Evolutionary conservation across 2,888 invertebrate genomes (phyloP).

Genomic region (Acheta domesticus): DNA sequence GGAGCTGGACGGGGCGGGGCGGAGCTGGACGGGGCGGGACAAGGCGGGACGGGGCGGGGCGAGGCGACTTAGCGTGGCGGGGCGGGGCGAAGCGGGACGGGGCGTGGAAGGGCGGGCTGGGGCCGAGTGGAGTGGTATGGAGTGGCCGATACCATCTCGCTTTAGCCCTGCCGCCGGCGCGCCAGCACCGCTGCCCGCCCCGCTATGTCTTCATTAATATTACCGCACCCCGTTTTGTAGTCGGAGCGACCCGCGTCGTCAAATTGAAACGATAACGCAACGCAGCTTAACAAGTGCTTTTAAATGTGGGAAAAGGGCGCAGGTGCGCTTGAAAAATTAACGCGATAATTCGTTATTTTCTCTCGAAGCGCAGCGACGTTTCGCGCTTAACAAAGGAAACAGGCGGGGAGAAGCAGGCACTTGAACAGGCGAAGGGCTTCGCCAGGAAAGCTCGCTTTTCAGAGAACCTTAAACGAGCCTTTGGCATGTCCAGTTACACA

Average conservation of each 20-base stretch:
- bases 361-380: neutral
- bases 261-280: slow-evolving; percentile 5
- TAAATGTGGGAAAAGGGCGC: slow-evolving; percentile 1
- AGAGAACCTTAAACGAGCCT: too few species aligned
- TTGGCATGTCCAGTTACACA: too few species aligned
- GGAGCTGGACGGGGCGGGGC: neutral
- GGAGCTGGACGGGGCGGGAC: too few species aligned
- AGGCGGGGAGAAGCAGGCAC: neutral
- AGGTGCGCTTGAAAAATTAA: slow-evolving; percentile 7
- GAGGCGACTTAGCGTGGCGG: too few species aligned
- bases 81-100: neutral
- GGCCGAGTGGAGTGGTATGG: neutral
- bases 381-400: neutral
- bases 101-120: neutral
- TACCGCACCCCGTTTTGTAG: neutral
- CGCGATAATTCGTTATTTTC: slow-evolving; percentile 2
- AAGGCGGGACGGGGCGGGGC: too few species aligned
- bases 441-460: too few species aligned
- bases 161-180: neutral
- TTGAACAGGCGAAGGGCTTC: too few species aligned
- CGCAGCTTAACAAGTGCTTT: neutral
- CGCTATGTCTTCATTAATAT: slow-evolving; percentile 9
- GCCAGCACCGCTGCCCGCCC: neutral
- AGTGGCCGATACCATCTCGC: too few species aligned
- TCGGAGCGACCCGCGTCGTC: neutral